Conservation (phyloP, 2,113 vertebrate genomes). For the Heterotis niloticus region DNA sequence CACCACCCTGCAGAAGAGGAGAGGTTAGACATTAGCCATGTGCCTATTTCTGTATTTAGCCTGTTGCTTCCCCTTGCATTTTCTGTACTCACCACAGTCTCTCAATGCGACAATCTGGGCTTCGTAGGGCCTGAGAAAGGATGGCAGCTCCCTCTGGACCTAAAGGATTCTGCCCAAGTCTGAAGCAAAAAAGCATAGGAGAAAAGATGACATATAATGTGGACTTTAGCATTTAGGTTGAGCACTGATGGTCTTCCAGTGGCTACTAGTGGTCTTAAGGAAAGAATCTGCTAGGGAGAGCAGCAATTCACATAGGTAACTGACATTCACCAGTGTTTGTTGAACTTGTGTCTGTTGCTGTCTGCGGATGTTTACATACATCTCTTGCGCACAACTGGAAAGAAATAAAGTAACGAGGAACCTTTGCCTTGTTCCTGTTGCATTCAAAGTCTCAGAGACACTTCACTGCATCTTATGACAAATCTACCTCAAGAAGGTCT, state of each 20-base stretch:
- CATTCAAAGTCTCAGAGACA: too few species aligned
- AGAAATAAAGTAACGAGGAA: too few species aligned
- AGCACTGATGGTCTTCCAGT: background rate
- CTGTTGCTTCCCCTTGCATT: background rate
- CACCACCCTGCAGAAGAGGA: slow-evolving; percentile 39
- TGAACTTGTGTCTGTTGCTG: too few species aligned
- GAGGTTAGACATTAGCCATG: background rate
- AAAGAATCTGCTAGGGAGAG: too few species aligned
- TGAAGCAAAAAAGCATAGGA: background rate
- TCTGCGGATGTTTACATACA: too few species aligned
- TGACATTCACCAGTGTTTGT: too few species aligned
- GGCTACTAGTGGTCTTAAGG: too few species aligned
- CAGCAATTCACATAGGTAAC: too few species aligned
- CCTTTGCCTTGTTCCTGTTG: too few species aligned
- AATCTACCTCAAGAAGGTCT: too few species aligned
- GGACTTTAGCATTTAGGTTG: background rate
- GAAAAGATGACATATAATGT: background rate
- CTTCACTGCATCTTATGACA: too few species aligned
- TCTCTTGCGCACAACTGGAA: too few species aligned
- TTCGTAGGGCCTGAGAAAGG: slow-evolving; percentile 33
- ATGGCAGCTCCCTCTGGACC: slow-evolving; percentile 46
- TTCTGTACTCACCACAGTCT: slow-evolving; percentile 41
- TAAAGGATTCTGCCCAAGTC: slow-evolving; percentile 47
- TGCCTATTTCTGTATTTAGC: background rate
- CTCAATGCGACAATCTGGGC: slow-evolving; percentile 45